Conservation (phyloP, 92 coral and sea anemone genomes). For the Phenganax stokvisi region DNA sequence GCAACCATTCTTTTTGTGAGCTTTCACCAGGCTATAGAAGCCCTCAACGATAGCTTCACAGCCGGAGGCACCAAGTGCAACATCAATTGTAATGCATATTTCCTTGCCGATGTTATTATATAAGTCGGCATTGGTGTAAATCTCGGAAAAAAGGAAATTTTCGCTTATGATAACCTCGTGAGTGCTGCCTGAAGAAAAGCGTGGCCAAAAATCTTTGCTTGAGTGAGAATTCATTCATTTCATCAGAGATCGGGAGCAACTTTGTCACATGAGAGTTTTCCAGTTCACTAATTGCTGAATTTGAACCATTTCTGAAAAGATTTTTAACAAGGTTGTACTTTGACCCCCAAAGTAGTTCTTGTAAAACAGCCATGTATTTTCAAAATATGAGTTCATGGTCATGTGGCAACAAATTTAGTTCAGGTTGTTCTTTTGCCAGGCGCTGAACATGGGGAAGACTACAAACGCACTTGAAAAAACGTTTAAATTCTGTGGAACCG, state of each 20-base stretch:
- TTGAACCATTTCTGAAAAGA: neutral
- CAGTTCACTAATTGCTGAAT: neutral
- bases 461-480: conserved; percentile 24
- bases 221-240: neutral
- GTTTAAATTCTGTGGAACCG: conserved; percentile 15
- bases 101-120: neutral
- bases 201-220: conserved; percentile 3
- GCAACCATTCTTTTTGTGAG: conserved; percentile 1
- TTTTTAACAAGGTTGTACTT: neutral
- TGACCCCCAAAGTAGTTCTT: conserved; percentile 4
- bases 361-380: neutral
- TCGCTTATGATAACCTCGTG: neutral
- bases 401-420: conserved; percentile 22
- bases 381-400: conserved; percentile 7
- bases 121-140: neutral
- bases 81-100: conserved; percentile 5
- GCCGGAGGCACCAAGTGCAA: neutral
- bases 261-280: neutral
- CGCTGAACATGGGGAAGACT: conserved; percentile 13
- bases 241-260: neutral
- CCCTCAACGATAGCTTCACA: conserved; percentile 6
- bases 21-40: neutral
- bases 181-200: neutral
- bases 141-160: neutral
- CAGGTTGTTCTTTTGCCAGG: conserved; percentile 25